A percentile compares a stretch with the other conserved stretches of the same genome.
Conservation (phyloP, 2,888 invertebrate genomes). For the Acanthopleura granulata region DNA sequence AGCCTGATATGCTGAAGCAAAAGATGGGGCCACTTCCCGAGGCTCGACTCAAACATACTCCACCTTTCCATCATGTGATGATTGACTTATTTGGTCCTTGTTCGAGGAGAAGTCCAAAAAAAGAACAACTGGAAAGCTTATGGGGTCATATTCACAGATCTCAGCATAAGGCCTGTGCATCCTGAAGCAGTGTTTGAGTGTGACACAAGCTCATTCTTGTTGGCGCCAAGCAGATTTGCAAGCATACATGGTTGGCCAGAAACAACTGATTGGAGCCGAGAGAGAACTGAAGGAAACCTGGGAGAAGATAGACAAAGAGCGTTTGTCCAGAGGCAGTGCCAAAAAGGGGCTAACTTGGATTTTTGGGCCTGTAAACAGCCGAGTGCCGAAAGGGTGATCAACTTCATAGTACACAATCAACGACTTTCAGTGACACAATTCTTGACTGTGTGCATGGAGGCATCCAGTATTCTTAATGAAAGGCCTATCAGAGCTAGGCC, state of each 20-base stretch:
- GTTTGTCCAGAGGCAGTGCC: neutral
- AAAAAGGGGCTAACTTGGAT: constrained; percentile 10
- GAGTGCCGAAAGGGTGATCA: neutral
- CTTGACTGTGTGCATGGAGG: constrained; percentile 13
- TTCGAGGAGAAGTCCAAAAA: constrained; percentile 21
- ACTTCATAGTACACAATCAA: neutral
- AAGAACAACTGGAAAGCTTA: constrained; percentile 11
- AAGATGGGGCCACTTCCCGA: constrained; percentile 16
- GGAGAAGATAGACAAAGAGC: neutral
- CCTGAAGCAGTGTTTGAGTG: constrained; percentile 4
- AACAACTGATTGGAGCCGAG: constrained; percentile 21
- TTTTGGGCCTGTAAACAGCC: constrained; percentile 20
- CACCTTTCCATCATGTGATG: constrained; percentile 18
- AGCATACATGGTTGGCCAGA: constrained; percentile 3
- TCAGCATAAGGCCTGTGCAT: neutral
- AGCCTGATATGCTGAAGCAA: constrained; percentile 16
- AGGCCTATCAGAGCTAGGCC: neutral
- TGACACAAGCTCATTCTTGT: constrained; percentile 10
- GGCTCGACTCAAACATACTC: constrained; percentile 1
- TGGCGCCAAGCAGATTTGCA: constrained; percentile 14
- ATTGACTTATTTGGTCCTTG: constrained; percentile 21
- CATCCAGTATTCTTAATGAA: constrained; percentile 18
- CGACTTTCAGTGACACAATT: constrained; percentile 8
- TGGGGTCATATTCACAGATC: constrained; percentile 12
- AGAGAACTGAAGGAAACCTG: constrained; percentile 19